phyloP scores from a whole-genome alignment of 2,113 vertebrate species.

The Ondatra zibethicus region DNA sequence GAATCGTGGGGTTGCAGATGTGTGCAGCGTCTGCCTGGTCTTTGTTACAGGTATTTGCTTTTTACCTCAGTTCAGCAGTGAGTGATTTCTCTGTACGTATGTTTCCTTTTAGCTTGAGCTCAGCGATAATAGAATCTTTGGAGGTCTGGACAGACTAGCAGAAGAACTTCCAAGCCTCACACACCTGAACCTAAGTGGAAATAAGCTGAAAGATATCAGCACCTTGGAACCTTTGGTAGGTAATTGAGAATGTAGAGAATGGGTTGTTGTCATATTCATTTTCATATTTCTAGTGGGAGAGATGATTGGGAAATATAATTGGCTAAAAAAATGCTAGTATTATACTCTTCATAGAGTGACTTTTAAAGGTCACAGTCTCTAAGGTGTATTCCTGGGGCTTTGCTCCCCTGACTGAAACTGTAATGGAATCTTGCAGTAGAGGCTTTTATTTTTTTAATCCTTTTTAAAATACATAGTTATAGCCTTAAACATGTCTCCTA shows the following conservation, averaged over 20 bases:
- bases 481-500: constrained; percentile 32
- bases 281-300: constrained; percentile 74
- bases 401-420: constrained; percentile 4
- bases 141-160: constrained; percentile 94
- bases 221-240: constrained; percentile 96
- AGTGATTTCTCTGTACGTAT: neutral
- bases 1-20: neutral
- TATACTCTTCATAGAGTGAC: neutral
- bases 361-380: constrained; percentile 39
- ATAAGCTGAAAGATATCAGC: constrained; percentile 97
- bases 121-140: constrained; percentile 96
- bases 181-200: constrained; percentile 95
- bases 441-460: neutral
- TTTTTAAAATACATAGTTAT: constrained; percentile 14
- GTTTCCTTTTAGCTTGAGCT: constrained; percentile 91
- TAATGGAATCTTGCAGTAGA: neutral
- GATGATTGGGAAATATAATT: constrained; percentile 36
- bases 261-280: constrained; percentile 70
- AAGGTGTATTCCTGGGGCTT: constrained; percentile 14
- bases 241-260: constrained; percentile 52
- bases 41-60: constrained; percentile 32
- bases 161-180: constrained; percentile 95
- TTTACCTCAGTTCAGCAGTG: neutral
- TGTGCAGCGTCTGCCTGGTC: neutral
- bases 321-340: neutral